phyloP scores from a whole-genome alignment of 2,113 vertebrate genomes.

The Argyrosomus japonicus region DNA sequence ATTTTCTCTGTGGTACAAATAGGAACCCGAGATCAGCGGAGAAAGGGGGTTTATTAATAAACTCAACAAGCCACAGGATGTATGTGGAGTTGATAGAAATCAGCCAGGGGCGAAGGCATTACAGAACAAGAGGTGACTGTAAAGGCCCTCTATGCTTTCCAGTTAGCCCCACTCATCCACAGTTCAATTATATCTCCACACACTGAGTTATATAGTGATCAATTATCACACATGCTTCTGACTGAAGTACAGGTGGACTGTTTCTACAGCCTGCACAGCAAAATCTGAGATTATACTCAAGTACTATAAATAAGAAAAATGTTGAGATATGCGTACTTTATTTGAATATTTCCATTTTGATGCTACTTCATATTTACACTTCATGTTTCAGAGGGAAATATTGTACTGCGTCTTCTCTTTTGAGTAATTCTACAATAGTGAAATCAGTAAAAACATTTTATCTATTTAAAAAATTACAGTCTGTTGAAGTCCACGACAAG shows the following conservation, averaged over 20 bases:
- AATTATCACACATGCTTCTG: not conserved
- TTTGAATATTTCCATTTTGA: not conserved
- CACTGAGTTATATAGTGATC: not conserved
- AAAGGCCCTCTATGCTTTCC: not conserved
- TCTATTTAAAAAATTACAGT: not conserved
- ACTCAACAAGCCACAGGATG: not conserved
- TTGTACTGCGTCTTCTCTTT: too few species aligned
- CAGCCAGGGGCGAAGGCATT: not conserved
- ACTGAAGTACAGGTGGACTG: too few species aligned
- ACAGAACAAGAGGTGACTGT: not conserved
- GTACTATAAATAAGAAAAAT: too few species aligned
- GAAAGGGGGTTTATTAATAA: conserved; percentile 4
- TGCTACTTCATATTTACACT: not conserved
- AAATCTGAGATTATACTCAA: not conserved
- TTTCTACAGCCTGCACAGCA: not conserved
- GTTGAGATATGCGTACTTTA: too few species aligned
- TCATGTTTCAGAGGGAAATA: not conserved
- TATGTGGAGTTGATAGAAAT: conserved; percentile 1
- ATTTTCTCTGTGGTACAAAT: conserved; percentile 1
- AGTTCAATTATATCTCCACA: not conserved
- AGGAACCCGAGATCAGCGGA: not conserved
- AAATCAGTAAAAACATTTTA: not conserved
- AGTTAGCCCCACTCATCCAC: not conserved
- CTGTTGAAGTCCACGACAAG: not conserved
- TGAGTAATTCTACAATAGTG: not conserved